phyloP scores from a whole-genome alignment of 2,797 vertebrate species.

The Enteromius paludinosus region DNA sequence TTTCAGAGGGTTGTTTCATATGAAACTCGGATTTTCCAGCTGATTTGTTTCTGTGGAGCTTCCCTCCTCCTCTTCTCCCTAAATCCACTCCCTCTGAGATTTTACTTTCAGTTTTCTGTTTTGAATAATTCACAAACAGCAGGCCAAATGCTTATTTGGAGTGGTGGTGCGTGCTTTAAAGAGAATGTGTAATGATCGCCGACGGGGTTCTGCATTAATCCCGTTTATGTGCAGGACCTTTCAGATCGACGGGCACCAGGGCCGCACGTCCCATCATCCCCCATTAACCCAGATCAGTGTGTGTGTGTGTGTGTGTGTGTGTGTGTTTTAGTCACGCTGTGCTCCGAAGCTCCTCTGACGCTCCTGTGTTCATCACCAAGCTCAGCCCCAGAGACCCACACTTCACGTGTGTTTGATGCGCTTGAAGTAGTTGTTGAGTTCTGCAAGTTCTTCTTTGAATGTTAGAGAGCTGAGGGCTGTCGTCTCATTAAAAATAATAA shows the following conservation, averaged over 20 bases:
- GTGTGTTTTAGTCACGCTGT: too few species aligned
- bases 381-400: not conserved
- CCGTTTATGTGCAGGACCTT: constrained; percentile 82
- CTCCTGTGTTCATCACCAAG: constrained; percentile 10
- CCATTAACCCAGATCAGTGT: constrained; percentile 65
- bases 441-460: not conserved
- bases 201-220: constrained; percentile 83
- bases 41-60: constrained; percentile 65
- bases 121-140: constrained; percentile 83
- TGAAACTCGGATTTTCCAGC: constrained; percentile 63
- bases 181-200: constrained; percentile 85
- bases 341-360: not conserved
- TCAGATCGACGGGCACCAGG: constrained; percentile 81
- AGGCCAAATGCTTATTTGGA: constrained; percentile 82
- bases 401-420: not conserved
- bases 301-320: constrained; percentile 22
- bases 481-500: constrained; percentile 8
- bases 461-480: not conserved
- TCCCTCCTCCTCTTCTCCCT: constrained; percentile 20
- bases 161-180: constrained; percentile 79
- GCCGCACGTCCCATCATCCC: constrained; percentile 65
- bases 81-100: constrained; percentile 45
- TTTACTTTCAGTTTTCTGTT: constrained; percentile 69
- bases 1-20: constrained; percentile 65
- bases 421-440: not conserved